Evolutionary conservation across 2,888 invertebrate species (phyloP).

Genomic region (Xestia sexstrigata): DNA sequence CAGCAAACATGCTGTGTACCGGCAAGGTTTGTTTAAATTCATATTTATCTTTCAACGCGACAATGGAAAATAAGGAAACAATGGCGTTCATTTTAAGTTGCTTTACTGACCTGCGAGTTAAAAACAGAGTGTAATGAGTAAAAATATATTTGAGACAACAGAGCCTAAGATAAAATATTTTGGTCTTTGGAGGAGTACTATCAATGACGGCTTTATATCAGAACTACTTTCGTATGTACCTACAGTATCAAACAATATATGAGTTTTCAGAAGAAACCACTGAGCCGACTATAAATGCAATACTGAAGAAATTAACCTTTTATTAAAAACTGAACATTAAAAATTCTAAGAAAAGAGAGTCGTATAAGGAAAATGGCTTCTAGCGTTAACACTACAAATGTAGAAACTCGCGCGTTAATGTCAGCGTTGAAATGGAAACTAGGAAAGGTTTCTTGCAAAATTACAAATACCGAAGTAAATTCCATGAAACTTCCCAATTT

Average conservation of each 20-base stretch:
- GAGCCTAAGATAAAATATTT: not conserved
- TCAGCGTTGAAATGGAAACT: slow-evolving; percentile 39
- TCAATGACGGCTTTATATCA: not conserved
- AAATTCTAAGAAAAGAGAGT: slow-evolving; percentile 31
- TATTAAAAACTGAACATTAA: slow-evolving; percentile 17
- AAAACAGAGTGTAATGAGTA: slow-evolving; percentile 41
- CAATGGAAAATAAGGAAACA: slow-evolving; percentile 59
- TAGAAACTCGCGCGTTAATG: slow-evolving; percentile 35
- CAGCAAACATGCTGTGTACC: slow-evolving; percentile 49
- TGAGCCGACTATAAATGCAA: slow-evolving; percentile 10
- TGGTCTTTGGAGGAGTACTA: not conserved
- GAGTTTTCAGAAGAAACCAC: not conserved
- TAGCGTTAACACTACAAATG: slow-evolving; percentile 33
- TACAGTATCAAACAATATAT: not conserved
- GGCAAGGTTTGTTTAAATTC: slow-evolving; percentile 48
- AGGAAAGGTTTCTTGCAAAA: slow-evolving; percentile 38
- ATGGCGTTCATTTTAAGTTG: slow-evolving; percentile 44
- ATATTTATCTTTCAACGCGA: slow-evolving; percentile 56
- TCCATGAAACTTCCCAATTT: slow-evolving; percentile 41
- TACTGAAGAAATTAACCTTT: not conserved
- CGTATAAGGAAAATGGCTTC: slow-evolving; percentile 39
- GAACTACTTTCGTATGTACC: not conserved
- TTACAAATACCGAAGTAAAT: slow-evolving; percentile 46
- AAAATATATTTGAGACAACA: slow-evolving; percentile 11
- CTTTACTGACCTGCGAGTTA: slow-evolving; percentile 23